Conservation (phyloP, 1,140 invertebrate genomes). For the Ectropis grisescens region DNA sequence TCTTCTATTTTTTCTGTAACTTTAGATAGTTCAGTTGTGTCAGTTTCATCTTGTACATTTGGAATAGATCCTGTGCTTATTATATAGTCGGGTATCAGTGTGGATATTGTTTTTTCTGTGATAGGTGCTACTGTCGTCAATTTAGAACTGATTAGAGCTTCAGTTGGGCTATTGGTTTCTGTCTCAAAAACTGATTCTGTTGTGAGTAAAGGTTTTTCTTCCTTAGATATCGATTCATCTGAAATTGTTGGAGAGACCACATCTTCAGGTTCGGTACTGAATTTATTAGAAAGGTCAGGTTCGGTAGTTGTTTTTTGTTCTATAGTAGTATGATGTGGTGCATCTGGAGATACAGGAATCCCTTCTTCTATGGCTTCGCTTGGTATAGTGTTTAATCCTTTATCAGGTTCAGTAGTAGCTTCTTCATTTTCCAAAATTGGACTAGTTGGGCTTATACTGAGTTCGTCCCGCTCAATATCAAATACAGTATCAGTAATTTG, state of each 20-base stretch:
- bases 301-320: too few relatives aligned
- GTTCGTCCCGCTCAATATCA: too few relatives aligned
- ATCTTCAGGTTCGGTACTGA: too few relatives aligned
- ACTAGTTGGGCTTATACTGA: too few relatives aligned
- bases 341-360: conserved; percentile 1
- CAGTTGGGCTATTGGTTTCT: not conserved
- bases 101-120: conserved; percentile 5
- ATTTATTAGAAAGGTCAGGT: too few relatives aligned
- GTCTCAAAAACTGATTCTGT: conserved; percentile 9
- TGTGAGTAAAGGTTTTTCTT: conserved; percentile 9
- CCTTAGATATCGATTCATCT: conserved; percentile 3
- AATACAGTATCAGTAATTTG: too few relatives aligned
- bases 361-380: conserved; percentile 18
- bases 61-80: not conserved
- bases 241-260: too few relatives aligned
- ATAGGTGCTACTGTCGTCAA: too few relatives aligned
- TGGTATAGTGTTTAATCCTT: conserved; percentile 21
- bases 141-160: not conserved
- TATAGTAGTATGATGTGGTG: too few relatives aligned
- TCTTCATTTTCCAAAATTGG: too few relatives aligned
- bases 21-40: not conserved
- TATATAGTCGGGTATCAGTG: conserved; percentile 4
- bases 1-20: not conserved
- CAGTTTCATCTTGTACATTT: conserved; percentile 1
- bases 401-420: conserved; percentile 24